Conservation (phyloP, 37 sponge, comb jelly and placozoan species). For the Axinella damicornis region DNA sequence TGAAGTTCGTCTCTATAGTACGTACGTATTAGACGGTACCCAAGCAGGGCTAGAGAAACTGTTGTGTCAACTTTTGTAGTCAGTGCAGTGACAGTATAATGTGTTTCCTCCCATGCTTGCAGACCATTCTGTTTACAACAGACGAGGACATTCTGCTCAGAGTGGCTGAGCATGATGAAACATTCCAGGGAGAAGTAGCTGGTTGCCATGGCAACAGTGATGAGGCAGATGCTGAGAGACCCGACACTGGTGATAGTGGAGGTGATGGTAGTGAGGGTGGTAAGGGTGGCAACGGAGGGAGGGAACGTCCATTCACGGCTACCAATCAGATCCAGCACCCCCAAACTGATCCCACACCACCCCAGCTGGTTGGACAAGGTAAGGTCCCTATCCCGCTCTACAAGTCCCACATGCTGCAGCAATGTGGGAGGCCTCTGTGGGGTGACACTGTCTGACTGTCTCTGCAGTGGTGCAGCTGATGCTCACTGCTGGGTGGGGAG, state of each 20-base stretch:
- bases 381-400: too few species aligned
- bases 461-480: slow-evolving; percentile 22
- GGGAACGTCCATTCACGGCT: slow-evolving; percentile 22
- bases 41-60: too few species aligned
- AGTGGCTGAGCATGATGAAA: slow-evolving; percentile 80
- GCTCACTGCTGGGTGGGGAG: slow-evolving; percentile 81
- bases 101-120: background rate
- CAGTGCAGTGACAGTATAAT: too few species aligned
- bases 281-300: too few species aligned
- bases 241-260: slow-evolving; percentile 20
- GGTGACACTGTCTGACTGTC: too few species aligned
- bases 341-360: background rate
- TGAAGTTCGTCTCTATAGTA: too few species aligned
- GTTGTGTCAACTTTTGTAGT: too few species aligned
- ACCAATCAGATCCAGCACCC: slow-evolving; percentile 1
- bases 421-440: too few species aligned
- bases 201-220: slow-evolving; percentile 1
- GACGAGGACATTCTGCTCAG: slow-evolving; percentile 84
- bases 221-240: slow-evolving; percentile 18
- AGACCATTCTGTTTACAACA: slow-evolving; percentile 97
- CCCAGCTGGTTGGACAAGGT: slow-evolving; percentile 2
- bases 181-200: slow-evolving; percentile 62
- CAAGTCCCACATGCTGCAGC: too few species aligned
- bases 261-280: slow-evolving; percentile 5
- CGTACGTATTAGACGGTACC: too few species aligned